A percentile compares a stretch with the other conserved stretches of the same genome.
phyloP scores from a whole-genome alignment of 1,140 invertebrate species.

The Vanessa atalanta region DNA sequence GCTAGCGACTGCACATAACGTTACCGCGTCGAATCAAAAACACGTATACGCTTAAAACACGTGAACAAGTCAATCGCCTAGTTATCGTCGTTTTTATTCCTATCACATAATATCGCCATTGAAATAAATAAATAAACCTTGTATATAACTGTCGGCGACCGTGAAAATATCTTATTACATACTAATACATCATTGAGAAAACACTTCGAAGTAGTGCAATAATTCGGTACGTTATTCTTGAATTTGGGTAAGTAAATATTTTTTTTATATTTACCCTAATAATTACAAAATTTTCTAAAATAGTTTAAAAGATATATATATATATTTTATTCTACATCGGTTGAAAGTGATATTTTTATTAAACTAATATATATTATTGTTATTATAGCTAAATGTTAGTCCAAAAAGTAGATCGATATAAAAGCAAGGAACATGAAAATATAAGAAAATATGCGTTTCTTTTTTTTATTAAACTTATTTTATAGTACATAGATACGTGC shows the following conservation, averaged over 20 bases:
- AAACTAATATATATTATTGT: too few relatives aligned
- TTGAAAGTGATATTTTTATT: too few relatives aligned
- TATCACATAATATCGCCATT: not conserved
- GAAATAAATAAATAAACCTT: conserved; percentile 15
- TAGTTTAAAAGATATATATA: too few relatives aligned
- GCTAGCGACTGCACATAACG: conserved; percentile 18
- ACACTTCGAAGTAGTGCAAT: not conserved
- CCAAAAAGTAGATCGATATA: too few relatives aligned
- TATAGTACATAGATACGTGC: too few relatives aligned
- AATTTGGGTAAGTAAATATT: conserved; percentile 1
- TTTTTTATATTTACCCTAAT: not conserved
- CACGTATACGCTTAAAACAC: conserved; percentile 6
- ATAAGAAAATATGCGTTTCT: too few relatives aligned
- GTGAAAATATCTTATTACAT: conserved; percentile 8
- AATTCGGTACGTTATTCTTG: not conserved
- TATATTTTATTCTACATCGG: too few relatives aligned
- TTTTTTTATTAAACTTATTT: too few relatives aligned
- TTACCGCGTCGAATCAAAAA: conserved; percentile 6
- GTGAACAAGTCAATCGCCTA: conserved; percentile 15
- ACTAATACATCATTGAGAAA: not conserved
- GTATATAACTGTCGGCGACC: conserved; percentile 5
- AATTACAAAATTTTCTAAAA: not conserved
- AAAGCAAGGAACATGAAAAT: too few relatives aligned
- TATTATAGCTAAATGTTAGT: too few relatives aligned
- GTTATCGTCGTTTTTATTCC: not conserved